Percentiles rank a stretch among this genome's conserved stretches.
Evolutionary conservation across 1,140 invertebrate genomes (phyloP).

Genomic region (Mactra quadrangularis): DNA sequence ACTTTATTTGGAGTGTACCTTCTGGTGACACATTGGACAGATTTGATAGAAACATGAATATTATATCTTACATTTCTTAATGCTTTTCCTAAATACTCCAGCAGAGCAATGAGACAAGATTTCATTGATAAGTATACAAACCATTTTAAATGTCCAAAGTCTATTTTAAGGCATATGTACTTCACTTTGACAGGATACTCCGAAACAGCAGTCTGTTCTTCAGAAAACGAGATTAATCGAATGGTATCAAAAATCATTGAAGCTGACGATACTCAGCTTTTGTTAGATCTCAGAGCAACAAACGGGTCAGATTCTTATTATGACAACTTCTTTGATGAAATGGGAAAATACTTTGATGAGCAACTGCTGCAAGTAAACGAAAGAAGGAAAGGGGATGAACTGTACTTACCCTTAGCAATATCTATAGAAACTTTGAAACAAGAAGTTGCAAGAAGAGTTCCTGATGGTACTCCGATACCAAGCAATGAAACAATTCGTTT

Average conservation of each 20-base stretch:
- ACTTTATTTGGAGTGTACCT: conserved; percentile 13
- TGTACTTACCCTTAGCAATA: conserved; percentile 9
- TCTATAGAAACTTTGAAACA: conserved; percentile 10
- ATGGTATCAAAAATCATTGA: background rate
- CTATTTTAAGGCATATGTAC: background rate
- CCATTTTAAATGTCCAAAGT: conserved; percentile 19
- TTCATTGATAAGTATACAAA: background rate
- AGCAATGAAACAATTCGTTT: background rate
- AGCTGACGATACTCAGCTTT: background rate
- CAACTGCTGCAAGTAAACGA: conserved; percentile 20
- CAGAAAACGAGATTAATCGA: background rate
- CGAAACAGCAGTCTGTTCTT: background rate
- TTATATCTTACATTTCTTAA: too few species aligned
- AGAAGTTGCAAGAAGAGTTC: background rate
- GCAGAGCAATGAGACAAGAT: too few species aligned
- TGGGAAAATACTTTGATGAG: conserved; percentile 14
- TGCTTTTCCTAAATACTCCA: too few species aligned
- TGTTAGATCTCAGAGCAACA: background rate
- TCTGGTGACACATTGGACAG: too few species aligned
- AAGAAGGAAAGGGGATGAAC: background rate
- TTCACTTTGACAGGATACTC: background rate
- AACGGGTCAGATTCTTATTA: background rate
- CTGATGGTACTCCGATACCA: conserved; percentile 4
- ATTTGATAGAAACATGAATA: too few species aligned
- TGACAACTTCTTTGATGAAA: conserved; percentile 14